These are phyloP conservation scores for Trichopoda pennipes DNA, from an alignment of 2,888 invertebrate species.

Conservation along the genomic window DNA sequence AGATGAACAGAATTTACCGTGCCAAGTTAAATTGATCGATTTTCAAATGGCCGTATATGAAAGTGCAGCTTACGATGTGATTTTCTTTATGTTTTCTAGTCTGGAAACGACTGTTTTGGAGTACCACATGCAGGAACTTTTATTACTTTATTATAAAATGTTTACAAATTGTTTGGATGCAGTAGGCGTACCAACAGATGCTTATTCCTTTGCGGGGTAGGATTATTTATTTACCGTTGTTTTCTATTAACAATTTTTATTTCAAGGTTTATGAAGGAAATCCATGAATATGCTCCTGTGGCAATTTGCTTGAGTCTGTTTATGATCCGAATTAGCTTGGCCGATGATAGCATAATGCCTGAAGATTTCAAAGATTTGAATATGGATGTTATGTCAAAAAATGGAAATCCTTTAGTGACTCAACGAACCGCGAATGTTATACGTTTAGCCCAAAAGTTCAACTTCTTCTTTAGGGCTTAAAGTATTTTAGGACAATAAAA, in stretches of 20 bases:
- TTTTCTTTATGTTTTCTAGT: constrained; percentile 83
- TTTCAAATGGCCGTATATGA: constrained; percentile 83
- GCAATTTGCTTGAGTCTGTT: constrained; percentile 81
- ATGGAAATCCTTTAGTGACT: constrained; percentile 70
- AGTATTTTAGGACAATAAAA: neutral
- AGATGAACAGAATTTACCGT: constrained; percentile 77
- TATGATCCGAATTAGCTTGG: constrained; percentile 82
- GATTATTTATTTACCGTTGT: constrained; percentile 5
- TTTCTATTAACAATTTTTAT: neutral
- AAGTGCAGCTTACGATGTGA: constrained; percentile 82
- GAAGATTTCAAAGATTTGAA: constrained; percentile 81
- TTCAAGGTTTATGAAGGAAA: constrained; percentile 79
- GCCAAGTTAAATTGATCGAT: constrained; percentile 83
- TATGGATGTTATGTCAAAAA: constrained; percentile 75
- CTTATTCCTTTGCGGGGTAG: constrained; percentile 80
- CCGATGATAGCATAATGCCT: constrained; percentile 80
- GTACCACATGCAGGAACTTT: constrained; percentile 81
- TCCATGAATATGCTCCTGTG: constrained; percentile 80
- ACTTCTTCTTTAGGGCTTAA: constrained; percentile 71
- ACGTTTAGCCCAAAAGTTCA: constrained; percentile 73
- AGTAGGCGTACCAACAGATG: constrained; percentile 79
- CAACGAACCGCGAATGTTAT: constrained; percentile 72
- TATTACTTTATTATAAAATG: constrained; percentile 82
- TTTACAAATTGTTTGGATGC: constrained; percentile 81
- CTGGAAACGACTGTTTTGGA: constrained; percentile 80